phyloP scores from a whole-genome alignment of 1,140 invertebrate species.

The Zophobas morio region DNA sequence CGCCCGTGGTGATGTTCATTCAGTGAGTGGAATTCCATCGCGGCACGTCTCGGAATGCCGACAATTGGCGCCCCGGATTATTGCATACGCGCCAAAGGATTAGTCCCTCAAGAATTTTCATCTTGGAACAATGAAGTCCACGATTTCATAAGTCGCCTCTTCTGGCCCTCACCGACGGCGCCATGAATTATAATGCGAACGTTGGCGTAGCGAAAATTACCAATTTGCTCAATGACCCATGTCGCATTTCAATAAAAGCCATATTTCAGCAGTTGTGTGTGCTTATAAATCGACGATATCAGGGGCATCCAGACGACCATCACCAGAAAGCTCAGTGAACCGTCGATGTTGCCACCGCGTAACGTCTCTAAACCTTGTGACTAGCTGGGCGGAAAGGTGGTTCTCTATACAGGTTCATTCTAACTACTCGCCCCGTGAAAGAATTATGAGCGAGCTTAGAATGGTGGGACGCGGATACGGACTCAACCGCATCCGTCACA shows the following conservation, averaged over 20 bases:
- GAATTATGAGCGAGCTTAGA: constrained; percentile 37
- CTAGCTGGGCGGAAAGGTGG: constrained; percentile 38
- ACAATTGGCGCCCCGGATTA: constrained; percentile 32
- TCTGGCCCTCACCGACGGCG: background rate
- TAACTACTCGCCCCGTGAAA: constrained; percentile 37
- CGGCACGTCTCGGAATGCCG: constrained; percentile 14
- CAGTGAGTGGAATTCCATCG: constrained; percentile 22
- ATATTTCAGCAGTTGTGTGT: constrained; percentile 25
- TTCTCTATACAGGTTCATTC: constrained; percentile 38
- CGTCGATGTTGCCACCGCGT: constrained; percentile 12
- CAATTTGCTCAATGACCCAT: constrained; percentile 33
- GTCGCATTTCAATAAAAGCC: constrained; percentile 29
- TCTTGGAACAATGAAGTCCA: background rate
- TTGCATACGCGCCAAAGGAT: constrained; percentile 41
- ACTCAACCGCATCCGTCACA: constrained; percentile 12
- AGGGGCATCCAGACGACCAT: constrained; percentile 20
- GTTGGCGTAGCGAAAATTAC: background rate
- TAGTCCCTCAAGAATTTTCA: constrained; percentile 38
- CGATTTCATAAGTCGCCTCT: too few species aligned
- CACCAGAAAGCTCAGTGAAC: constrained; percentile 22
- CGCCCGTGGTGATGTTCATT: background rate
- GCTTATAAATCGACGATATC: constrained; percentile 22
- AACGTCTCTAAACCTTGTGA: constrained; percentile 36
- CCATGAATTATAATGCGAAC: constrained; percentile 29
- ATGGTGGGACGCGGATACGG: background rate